A percentile compares a stretch with the other conserved stretches of the same genome.
phyloP scores from a whole-genome alignment of 2,797 vertebrate genomes.

The Anisognathus igniventris region DNA sequence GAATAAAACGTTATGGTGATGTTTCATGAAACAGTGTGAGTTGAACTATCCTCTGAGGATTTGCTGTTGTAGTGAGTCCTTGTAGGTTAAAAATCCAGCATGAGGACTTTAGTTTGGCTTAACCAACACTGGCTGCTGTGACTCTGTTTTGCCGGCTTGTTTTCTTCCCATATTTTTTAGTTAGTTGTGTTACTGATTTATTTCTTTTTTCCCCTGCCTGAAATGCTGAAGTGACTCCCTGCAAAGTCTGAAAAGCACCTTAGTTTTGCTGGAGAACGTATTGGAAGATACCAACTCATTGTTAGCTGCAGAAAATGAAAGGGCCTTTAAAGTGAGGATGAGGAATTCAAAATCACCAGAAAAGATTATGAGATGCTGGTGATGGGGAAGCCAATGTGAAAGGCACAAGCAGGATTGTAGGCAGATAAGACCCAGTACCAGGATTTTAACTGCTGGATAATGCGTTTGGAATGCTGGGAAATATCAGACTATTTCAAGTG shows the following conservation, averaged over 20 bases:
- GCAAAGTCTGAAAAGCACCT: neutral
- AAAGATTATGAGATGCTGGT: neutral
- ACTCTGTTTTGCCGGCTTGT: neutral
- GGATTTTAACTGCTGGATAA: neutral
- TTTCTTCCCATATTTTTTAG: neutral
- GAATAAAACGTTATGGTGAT: neutral
- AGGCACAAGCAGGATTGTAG: neutral
- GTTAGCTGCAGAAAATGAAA: neutral
- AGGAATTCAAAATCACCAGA: neutral
- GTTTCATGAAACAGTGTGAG: neutral
- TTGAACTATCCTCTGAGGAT: rapidly evolving
- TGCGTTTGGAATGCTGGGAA: neutral
- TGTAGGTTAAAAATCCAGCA: neutral
- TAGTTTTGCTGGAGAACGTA: neutral
- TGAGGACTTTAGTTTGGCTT: neutral
- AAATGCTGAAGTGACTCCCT: neutral
- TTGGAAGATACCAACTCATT: neutral
- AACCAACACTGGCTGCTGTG: neutral
- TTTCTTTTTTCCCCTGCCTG: neutral
- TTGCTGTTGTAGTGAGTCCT: neutral
- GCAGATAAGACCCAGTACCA: neutral
- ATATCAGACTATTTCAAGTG: neutral
- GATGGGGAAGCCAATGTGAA: neutral
- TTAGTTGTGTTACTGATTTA: neutral
- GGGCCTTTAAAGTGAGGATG: neutral